Conservation (phyloP, 2,113 vertebrate genomes). For the Melierax canorus region DNA sequence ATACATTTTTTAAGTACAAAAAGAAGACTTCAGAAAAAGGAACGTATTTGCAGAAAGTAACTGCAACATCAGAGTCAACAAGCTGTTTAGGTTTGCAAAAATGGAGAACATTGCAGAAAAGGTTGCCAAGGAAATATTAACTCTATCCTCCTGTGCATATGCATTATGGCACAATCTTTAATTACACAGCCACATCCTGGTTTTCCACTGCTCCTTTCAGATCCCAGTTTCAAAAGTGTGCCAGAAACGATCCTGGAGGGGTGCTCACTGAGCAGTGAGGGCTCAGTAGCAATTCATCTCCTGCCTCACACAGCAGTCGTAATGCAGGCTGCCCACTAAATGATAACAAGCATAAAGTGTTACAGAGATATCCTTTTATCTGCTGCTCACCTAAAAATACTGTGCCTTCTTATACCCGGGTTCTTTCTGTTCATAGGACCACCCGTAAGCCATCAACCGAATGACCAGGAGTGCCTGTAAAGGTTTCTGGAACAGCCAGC, state of each 20-base stretch:
- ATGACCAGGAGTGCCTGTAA: background rate
- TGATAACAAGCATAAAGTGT: background rate
- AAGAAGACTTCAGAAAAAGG: background rate
- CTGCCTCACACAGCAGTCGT: fast-evolving
- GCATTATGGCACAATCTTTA: background rate
- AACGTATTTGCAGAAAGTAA: background rate
- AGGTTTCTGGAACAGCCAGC: background rate
- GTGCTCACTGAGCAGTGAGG: background rate
- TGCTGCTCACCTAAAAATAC: background rate
- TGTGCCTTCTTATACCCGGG: background rate
- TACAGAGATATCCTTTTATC: background rate
- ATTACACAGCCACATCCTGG: background rate
- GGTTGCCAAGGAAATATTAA: background rate
- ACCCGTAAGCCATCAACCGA: background rate
- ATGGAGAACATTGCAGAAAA: background rate
- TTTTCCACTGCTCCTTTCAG: background rate
- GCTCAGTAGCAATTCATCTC: background rate
- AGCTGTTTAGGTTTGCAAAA: background rate
- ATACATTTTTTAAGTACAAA: background rate
- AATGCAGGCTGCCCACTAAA: background rate
- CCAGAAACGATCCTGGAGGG: background rate
- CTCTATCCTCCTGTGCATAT: background rate
- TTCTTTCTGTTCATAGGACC: background rate
- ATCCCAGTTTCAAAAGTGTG: background rate
- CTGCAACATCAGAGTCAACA: background rate